Percentiles rank a stretch among this genome's conserved stretches.
These are phyloP conservation scores for Rhabdophis nuchalis DNA, from an alignment of 2,797 vertebrate species.

Conservation along the genomic window DNA sequence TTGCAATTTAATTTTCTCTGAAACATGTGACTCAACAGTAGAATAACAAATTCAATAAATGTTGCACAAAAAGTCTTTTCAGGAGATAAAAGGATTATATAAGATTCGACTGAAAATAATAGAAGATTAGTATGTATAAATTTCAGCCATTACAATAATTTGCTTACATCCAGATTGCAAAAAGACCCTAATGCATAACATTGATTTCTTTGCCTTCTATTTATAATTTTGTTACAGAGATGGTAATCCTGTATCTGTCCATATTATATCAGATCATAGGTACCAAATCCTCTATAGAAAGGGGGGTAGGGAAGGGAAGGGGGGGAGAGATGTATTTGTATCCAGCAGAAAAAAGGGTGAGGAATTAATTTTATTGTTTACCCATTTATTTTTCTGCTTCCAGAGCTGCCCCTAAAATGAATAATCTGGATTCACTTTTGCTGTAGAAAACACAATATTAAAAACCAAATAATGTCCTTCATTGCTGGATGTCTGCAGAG, in stretches of 20 bases:
- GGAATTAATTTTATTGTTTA: not conserved
- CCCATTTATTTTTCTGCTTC: not conserved
- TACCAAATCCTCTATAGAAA: not conserved
- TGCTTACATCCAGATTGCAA: not conserved
- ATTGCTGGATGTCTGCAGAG: not conserved
- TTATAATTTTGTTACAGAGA: not conserved
- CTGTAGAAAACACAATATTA: not conserved
- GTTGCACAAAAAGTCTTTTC: constrained; percentile 49
- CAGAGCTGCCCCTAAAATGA: not conserved
- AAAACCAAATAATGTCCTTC: not conserved
- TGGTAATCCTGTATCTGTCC: not conserved
- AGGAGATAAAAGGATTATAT: constrained; percentile 52
- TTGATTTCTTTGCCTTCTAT: constrained; percentile 18
- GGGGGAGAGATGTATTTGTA: not conserved
- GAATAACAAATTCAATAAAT: constrained; percentile 58
- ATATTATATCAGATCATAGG: not conserved
- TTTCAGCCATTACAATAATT: constrained; percentile 28
- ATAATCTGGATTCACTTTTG: not conserved
- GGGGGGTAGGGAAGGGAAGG: accelerated
- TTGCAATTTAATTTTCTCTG: constrained; percentile 66
- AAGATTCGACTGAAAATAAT: constrained; percentile 40
- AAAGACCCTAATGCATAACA: constrained; percentile 14
- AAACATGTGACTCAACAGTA: constrained; percentile 56
- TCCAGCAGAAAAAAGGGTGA: not conserved
- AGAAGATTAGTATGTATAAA: constrained; percentile 1